phyloP scores from a whole-genome alignment of 2,888 invertebrate genomes.

The Cylloceria caligata region DNA sequence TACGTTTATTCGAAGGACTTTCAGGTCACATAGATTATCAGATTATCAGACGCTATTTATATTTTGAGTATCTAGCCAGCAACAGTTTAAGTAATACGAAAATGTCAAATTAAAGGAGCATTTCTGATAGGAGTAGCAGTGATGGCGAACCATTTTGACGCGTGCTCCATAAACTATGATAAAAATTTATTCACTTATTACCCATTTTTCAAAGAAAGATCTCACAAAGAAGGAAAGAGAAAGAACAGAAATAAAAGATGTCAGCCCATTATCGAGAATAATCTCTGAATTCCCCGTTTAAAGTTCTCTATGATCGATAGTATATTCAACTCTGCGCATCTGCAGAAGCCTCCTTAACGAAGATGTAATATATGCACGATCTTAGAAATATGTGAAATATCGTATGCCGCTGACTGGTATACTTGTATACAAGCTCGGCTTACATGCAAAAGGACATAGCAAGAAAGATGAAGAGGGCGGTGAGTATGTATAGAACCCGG shows the following conservation, averaged over 20 bases:
- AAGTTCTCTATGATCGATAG: constrained; percentile 70
- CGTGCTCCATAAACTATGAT: neutral
- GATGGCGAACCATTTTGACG: neutral
- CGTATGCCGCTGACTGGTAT: constrained; percentile 26
- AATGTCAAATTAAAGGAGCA: neutral
- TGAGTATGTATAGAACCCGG: constrained; percentile 57
- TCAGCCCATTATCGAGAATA: neutral
- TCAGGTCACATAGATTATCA: neutral
- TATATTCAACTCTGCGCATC: constrained; percentile 66
- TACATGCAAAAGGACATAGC: constrained; percentile 39
- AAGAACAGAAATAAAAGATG: neutral
- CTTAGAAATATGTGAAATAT: constrained; percentile 70
- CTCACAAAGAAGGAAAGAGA: neutral
- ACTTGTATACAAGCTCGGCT: constrained; percentile 39
- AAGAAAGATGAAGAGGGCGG: constrained; percentile 42
- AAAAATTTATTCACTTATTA: too few relatives aligned
- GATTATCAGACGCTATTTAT: constrained; percentile 9
- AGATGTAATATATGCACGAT: constrained; percentile 72
- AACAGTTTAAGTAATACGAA: neutral
- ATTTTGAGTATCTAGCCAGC: neutral
- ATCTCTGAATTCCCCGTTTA: constrained; percentile 14
- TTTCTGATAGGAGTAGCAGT: neutral
- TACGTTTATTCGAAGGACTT: constrained; percentile 19
- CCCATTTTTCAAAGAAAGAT: neutral
- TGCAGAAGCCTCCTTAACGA: constrained; percentile 66